Base-by-base conservation (phyloP, 2,888 invertebrate genomes). In the Andrena bicolor region DNA sequence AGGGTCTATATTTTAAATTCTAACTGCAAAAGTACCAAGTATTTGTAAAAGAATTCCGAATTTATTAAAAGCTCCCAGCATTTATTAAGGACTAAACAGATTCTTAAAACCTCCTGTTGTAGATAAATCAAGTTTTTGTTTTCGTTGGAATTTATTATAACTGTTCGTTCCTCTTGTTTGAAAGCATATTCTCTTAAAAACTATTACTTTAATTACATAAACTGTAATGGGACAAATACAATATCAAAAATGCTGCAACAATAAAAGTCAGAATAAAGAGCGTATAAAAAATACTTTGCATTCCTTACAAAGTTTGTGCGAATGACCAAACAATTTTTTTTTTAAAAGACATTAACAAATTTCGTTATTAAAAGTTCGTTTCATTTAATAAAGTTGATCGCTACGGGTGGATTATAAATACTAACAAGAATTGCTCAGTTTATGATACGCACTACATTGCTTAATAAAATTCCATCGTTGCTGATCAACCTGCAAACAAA, bases 381-480 rank as follows among this genome's bases (percentile, higher is more conserved):
- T 28, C 26, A 10, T 51, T 26, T 63, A 20, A 35, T 68, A 3
- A 53, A 23, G 66, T 77, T 48, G 72, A 66, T 72, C 61, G 10
- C 23, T 16, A 13, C 51, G 49, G 63, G 51, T 10, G 16, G 32
- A 8, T 48, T 26, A 63, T 26, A 28, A 28, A 51, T 68, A 80
- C 69, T 77, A 84, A 70, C 78, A 82, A 60, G 78, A 71, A 48
- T 85, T 87, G 63, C 82, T 84, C 51, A 86, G 80, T 72, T 88
- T 88, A 71, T 90, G 88, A 41, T 86, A 83, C 26, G 84, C 81
- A n/a, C 88, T 89, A 73, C 90, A 91, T 58, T 89, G 87, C 58
- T 87, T 84, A 65, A 91, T 86, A 63, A 91, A 91, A 75, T 84
- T 86, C 74, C 85, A 88, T 56, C 89, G 88, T 35, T 88, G 89